Evolutionary conservation across 2,113 vertebrate species (phyloP).

Genomic region (Recurvirostra avosetta): DNA sequence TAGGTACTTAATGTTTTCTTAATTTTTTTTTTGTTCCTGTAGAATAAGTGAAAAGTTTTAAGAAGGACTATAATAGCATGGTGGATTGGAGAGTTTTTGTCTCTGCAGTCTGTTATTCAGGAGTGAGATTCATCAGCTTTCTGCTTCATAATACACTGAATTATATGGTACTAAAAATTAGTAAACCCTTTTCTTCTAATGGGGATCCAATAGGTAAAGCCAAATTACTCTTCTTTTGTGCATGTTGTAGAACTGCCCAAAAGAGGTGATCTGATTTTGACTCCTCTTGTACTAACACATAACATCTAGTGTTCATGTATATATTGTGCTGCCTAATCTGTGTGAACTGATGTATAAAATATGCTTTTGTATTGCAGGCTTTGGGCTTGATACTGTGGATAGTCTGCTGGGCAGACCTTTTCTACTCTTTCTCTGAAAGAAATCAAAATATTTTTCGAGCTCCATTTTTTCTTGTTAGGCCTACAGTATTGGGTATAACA

Average conservation of each 20-base stretch:
- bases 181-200: not conserved
- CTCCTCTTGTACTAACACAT: not conserved
- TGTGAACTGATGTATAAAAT: not conserved
- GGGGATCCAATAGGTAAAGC: not conserved
- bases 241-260: not conserved
- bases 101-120: not conserved
- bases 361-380: conserved; percentile 71
- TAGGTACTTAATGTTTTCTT: not conserved
- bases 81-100: not conserved
- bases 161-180: not conserved
- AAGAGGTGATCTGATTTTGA: not conserved
- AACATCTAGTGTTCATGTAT: not conserved
- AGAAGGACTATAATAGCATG: not conserved
- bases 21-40: not conserved
- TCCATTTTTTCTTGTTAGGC: conserved; percentile 84
- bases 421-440: conserved; percentile 97
- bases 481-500: conserved; percentile 89
- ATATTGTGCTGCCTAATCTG: not conserved
- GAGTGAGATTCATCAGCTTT: not conserved
- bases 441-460: conserved; percentile 67
- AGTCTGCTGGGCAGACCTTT: conserved; percentile 97
- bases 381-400: conserved; percentile 89
- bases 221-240: not conserved
- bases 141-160: not conserved
- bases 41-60: not conserved